Conservation (phyloP, 1,140 invertebrate genomes). For the Halictus rubicundus region DNA sequence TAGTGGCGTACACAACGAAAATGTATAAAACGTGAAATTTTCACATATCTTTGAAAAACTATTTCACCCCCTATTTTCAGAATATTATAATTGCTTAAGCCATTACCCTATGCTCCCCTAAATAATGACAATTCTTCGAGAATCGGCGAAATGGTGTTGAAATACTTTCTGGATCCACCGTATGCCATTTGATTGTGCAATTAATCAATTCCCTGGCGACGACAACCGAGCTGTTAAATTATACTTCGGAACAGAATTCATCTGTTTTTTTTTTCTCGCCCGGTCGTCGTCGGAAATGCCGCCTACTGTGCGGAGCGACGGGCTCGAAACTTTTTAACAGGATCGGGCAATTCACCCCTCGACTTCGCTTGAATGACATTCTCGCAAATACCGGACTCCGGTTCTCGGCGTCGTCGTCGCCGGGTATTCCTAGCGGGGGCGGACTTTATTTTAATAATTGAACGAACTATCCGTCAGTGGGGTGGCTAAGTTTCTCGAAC, state of each 20-base stretch:
- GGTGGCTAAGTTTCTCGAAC: slow-evolving; percentile 29
- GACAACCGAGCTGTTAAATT: neutral
- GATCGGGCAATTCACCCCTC: slow-evolving; percentile 39
- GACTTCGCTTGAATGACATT: slow-evolving; percentile 52
- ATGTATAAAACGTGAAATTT: too few species aligned
- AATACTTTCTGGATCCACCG: too few species aligned
- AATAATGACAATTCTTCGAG: too few species aligned
- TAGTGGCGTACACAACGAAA: too few species aligned
- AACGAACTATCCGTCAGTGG: slow-evolving; percentile 46
- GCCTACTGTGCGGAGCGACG: neutral
- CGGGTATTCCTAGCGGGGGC: slow-evolving; percentile 10
- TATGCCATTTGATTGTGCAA: too few species aligned
- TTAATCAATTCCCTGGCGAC: too few species aligned
- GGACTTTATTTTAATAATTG: slow-evolving; percentile 66
- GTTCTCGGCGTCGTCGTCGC: neutral
- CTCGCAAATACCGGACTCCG: slow-evolving; percentile 28
- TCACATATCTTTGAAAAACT: too few species aligned
- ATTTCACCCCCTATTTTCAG: too few species aligned
- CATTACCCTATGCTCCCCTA: too few species aligned
- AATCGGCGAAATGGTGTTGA: too few species aligned
- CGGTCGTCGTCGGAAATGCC: neutral
- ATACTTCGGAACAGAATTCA: neutral
- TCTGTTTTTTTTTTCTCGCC: slow-evolving; percentile 15
- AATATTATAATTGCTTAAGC: too few species aligned
- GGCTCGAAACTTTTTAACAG: slow-evolving; percentile 22